These are phyloP conservation scores for Rhinopomastus cyanomelas DNA, from an alignment of 2,113 vertebrate genomes.

Conservation along the genomic window DNA sequence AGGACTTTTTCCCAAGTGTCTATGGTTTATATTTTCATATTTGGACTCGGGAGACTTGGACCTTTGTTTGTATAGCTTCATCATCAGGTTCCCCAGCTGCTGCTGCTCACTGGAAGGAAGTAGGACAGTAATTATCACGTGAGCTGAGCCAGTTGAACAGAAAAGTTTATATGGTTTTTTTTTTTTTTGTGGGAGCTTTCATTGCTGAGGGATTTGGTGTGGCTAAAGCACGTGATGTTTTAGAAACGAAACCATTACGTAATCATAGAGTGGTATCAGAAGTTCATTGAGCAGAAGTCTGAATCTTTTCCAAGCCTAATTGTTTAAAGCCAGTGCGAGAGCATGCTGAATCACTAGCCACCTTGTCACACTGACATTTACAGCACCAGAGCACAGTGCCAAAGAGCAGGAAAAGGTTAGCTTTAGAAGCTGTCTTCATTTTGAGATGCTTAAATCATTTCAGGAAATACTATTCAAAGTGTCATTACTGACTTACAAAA, in stretches of 20 bases:
- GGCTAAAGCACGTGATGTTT: constrained; percentile 38
- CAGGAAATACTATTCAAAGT: neutral
- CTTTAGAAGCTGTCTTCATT: neutral
- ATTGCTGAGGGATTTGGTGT: constrained; percentile 42
- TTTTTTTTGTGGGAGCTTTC: constrained; percentile 12
- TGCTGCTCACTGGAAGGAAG: neutral
- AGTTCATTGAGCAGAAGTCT: constrained; percentile 38
- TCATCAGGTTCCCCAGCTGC: neutral
- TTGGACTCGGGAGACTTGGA: neutral
- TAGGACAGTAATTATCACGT: neutral
- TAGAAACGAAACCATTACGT: constrained; percentile 44
- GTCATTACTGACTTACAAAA: neutral
- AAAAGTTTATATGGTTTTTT: neutral
- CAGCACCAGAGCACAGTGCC: neutral
- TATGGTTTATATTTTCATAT: neutral
- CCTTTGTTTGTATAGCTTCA: neutral
- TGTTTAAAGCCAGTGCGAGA: neutral
- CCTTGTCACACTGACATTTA: neutral
- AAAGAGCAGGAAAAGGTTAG: neutral
- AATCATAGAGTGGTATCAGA: constrained; percentile 12
- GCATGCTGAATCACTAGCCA: neutral
- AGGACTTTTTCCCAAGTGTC: neutral
- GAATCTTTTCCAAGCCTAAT: neutral
- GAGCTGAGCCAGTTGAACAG: neutral
- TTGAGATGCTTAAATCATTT: neutral